These are phyloP conservation scores for Sebastes taczanowskii DNA, from an alignment of 2,797 vertebrate genomes.

Conservation along the genomic window DNA sequence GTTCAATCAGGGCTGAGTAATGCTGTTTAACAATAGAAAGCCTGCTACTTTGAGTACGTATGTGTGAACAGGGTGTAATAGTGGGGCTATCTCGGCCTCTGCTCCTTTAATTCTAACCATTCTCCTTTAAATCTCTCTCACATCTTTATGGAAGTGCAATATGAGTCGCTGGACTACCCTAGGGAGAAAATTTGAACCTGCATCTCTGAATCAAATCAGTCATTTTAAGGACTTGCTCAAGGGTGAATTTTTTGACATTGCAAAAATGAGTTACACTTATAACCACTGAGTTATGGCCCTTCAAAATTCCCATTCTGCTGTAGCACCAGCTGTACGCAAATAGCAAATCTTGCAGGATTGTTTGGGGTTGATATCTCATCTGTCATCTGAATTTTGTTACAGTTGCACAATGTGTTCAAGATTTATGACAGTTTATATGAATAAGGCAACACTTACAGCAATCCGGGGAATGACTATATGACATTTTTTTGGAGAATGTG, in stretches of 20 bases:
- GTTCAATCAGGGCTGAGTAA: background rate
- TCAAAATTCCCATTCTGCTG: background rate
- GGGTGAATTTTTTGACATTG: background rate
- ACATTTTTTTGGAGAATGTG: background rate
- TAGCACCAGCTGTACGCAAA: background rate
- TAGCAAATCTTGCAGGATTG: background rate
- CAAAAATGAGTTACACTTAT: background rate
- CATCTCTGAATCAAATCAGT: background rate
- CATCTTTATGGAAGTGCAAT: background rate
- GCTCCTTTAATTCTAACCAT: background rate
- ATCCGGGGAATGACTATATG: background rate
- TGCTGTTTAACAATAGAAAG: background rate
- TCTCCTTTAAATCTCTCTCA: too few relatives aligned
- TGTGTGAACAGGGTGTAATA: background rate
- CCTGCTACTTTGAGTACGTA: background rate
- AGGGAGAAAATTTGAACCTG: background rate
- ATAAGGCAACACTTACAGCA: background rate
- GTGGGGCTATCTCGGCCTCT: background rate
- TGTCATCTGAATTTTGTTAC: background rate
- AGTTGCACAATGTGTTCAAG: background rate
- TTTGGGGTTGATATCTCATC: background rate
- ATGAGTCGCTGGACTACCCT: accelerated
- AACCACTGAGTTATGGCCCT: background rate
- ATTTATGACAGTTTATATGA: background rate
- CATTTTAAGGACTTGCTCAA: background rate